Base-by-base conservation (phyloP, 2,113 vertebrate species). In the Otis tarda region DNA sequence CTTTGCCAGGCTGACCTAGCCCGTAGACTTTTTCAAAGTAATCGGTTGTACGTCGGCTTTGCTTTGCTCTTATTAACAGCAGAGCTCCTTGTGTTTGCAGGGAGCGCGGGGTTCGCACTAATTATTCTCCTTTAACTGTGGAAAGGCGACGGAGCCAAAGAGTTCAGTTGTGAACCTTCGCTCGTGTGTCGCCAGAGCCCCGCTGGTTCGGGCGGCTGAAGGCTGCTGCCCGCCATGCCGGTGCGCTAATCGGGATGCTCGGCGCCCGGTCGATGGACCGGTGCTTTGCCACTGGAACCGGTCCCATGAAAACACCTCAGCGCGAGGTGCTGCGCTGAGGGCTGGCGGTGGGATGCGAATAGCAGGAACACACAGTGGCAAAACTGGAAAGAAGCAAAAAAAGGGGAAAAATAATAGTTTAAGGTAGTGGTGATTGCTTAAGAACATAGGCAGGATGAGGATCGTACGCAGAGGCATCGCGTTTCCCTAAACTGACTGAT, bases 1-100 rank as follows among this genome's bases (percentile, higher is more conserved):
- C 88, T 79, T 79, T 94, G 94, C 93, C 94, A 95, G 95, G 95
- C 95, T 96, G 95, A 96, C 95, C 94, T 56, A 84, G 90, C 86
- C 86, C 53, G 1, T 43, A 87, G 89, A 87, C 89, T 82, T 56
- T 57, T 74, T 89, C 90, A 81, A 81, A 96, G 90, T 70, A 45
- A 59, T 37, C 30, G 1, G 79, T 74, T 77, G 55, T 59, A 52
- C 14, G 10, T 71, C 6, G 5, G 49, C 67, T 85, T 69, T 1
- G 15, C 93, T 89, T 87, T 47, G 67, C 90, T 83, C 75, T 30
- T 59, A 12, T 55, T 79, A 74, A 59, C 78, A 90, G 92, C 82
- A 37, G 50, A 90, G 85, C 74, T 87, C 77, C 87, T 79, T 41
- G 60, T 82, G 80, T 43, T 85, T 7, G 0, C 45, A 1, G 57